Percentiles rank a stretch among this genome's conserved stretches.
Evolutionary conservation across 1,140 invertebrate species (phyloP).

Genomic region (Psilanteris sp.): DNA sequence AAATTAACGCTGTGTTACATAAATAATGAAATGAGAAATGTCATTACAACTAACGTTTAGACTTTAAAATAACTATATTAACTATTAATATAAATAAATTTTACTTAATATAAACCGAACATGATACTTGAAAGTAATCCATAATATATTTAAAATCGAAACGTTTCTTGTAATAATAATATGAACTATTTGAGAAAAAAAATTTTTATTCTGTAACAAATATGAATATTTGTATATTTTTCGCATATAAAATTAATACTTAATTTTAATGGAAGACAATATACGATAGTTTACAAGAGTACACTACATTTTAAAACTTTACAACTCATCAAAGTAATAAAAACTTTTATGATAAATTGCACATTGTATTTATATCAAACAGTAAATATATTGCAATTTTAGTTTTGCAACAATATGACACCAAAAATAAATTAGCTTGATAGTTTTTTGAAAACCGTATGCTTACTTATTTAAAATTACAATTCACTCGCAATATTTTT

Average conservation of each 20-base stretch:
- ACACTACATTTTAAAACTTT: too few relatives aligned
- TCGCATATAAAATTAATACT: conserved; percentile 41
- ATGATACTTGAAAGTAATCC: too few relatives aligned
- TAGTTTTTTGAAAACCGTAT: conserved; percentile 23
- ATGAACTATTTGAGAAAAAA: conserved; percentile 8
- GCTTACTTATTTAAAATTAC: conserved; percentile 24
- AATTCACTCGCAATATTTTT: conserved; percentile 21
- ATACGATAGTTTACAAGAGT: conserved; percentile 5
- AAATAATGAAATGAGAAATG: conserved; percentile 1
- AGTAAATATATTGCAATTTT: conserved; percentile 18
- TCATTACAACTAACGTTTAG: conserved; percentile 2
- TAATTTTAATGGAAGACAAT: conserved; percentile 55
- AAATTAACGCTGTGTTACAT: conserved; percentile 2
- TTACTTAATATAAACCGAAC: too few relatives aligned
- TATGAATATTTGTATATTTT: conserved; percentile 11
- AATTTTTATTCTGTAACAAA: conserved; percentile 13
- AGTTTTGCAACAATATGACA: too few relatives aligned
- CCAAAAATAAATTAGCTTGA: too few relatives aligned
- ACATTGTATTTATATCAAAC: conserved; percentile 46
- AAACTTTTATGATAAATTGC: too few relatives aligned
- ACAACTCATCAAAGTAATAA: too few relatives aligned
- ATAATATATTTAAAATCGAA: conserved; percentile 3
- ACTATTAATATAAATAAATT: too few relatives aligned
- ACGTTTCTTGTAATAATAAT: conserved; percentile 3
- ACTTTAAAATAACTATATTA: too few relatives aligned